phyloP scores from a whole-genome alignment of 1,140 invertebrate genomes.

The Scaptomyza montana region DNA sequence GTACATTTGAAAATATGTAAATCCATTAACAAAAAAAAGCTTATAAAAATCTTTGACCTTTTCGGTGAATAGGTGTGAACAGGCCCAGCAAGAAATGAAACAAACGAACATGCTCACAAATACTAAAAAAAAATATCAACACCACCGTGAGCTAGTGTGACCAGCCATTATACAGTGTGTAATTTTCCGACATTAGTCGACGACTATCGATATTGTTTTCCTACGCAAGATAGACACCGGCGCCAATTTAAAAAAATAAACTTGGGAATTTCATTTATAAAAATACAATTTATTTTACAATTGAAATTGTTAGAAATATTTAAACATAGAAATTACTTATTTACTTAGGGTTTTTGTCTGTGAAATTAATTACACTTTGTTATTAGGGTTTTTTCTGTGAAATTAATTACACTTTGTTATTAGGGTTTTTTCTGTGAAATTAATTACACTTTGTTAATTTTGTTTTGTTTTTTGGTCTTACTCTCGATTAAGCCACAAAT shows the following conservation, averaged over 20 bases:
- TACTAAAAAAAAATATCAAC: not conserved
- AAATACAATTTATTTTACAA: conserved; percentile 73
- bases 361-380: conserved; percentile 63
- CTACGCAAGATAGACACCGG: not conserved
- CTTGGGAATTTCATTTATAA: conserved; percentile 55
- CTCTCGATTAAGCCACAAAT: conserved; percentile 75
- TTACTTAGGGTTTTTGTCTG: conserved; percentile 38
- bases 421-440: conserved; percentile 33
- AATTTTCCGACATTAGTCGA: not conserved
- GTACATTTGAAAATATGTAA: conserved; percentile 11
- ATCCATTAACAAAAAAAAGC: conserved; percentile 40
- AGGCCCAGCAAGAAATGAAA: no score
- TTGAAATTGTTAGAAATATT: conserved; percentile 40
- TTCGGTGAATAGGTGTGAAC: conserved; percentile 9
- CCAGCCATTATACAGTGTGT: not conserved
- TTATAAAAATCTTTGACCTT: conserved; percentile 33
- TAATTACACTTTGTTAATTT: conserved; percentile 58
- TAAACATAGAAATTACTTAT: conserved; percentile 53
- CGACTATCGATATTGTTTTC: not conserved
- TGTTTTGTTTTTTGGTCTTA: conserved; percentile 61
- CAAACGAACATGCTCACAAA: no score
- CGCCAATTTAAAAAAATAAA: conserved; percentile 62
- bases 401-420: conserved; percentile 64
- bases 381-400: conserved; percentile 41
- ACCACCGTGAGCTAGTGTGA: not conserved